A percentile compares a stretch with the other conserved stretches of the same genome.
phyloP scores from a whole-genome alignment of 2,888 invertebrate genomes.

The Sylvicola fuscatus region DNA sequence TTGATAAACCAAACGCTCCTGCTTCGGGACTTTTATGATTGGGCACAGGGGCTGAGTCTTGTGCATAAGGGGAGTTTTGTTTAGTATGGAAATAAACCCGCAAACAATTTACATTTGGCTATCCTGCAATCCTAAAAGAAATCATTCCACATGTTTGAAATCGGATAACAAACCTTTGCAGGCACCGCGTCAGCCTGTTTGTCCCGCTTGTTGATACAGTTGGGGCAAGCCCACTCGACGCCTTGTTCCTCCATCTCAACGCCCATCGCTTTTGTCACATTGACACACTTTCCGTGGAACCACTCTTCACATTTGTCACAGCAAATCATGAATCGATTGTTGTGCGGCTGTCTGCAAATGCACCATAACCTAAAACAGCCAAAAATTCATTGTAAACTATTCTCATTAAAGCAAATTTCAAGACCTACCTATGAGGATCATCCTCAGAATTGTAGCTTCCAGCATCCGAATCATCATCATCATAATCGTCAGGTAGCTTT shows the following conservation, averaged over 20 bases:
- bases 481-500: slow-evolving; percentile 8
- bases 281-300: slow-evolving; percentile 96
- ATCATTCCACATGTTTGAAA: too few species aligned
- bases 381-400: slow-evolving; percentile 1
- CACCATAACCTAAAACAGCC: slow-evolving; percentile 61
- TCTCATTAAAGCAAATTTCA: neutral
- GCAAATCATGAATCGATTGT: slow-evolving; percentile 93
- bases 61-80: too few species aligned
- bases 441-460: slow-evolving; percentile 61
- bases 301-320: slow-evolving; percentile 92
- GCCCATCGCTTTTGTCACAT: slow-evolving; percentile 77
- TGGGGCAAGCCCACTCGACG: slow-evolving; percentile 76
- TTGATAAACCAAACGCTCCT: too few species aligned
- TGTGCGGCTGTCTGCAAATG: slow-evolving; percentile 85
- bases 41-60: too few species aligned
- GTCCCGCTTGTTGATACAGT: slow-evolving; percentile 41
- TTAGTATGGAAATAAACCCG: too few species aligned
- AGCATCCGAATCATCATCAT: slow-evolving; percentile 36
- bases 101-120: too few species aligned
- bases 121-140: too few species aligned
- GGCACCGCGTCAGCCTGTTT: slow-evolving; percentile 7
- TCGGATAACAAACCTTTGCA: too few species aligned
- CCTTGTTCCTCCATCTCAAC: slow-evolving; percentile 80
- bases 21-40: too few species aligned
- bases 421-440: slow-evolving; percentile 55